Percentiles rank a stretch among this genome's conserved stretches.
These are phyloP conservation scores for Celastrina argiolus DNA, from an alignment of 2,888 invertebrate species.

Conservation along the genomic window DNA sequence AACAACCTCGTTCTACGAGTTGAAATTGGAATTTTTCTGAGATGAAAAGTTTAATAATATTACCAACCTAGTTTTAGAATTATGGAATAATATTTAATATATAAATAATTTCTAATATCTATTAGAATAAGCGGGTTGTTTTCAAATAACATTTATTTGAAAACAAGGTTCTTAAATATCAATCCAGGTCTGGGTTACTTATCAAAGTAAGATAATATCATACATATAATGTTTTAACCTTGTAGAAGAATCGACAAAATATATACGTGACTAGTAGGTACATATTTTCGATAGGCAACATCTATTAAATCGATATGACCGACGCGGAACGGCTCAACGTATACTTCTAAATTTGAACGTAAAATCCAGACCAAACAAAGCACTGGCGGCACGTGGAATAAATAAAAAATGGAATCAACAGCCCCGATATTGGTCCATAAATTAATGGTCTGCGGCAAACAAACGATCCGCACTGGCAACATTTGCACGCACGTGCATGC, in stretches of 20 bases:
- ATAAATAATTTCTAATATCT: no score
- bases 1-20: background rate
- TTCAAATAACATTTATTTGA: no score
- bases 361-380: slow-evolving; percentile 25
- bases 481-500: slow-evolving; percentile 36
- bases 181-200: no score
- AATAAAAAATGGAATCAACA: slow-evolving; percentile 43
- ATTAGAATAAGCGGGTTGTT: no score
- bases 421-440: slow-evolving; percentile 49
- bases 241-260: background rate
- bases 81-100: no score
- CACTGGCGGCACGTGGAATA: slow-evolving; percentile 34
- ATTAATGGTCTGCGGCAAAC: slow-evolving; percentile 50
- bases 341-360: slow-evolving; percentile 9
- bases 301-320: background rate
- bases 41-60: background rate
- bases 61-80: background rate
- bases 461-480: slow-evolving; percentile 40
- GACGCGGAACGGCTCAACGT: background rate
- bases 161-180: no score
- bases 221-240: background rate
- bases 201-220: no score
- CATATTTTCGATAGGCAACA: background rate
- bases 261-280: no score
- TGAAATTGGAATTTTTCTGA: background rate